Conservation (phyloP, 2,113 vertebrate species). For the Campylomormyrus numenius region DNA sequence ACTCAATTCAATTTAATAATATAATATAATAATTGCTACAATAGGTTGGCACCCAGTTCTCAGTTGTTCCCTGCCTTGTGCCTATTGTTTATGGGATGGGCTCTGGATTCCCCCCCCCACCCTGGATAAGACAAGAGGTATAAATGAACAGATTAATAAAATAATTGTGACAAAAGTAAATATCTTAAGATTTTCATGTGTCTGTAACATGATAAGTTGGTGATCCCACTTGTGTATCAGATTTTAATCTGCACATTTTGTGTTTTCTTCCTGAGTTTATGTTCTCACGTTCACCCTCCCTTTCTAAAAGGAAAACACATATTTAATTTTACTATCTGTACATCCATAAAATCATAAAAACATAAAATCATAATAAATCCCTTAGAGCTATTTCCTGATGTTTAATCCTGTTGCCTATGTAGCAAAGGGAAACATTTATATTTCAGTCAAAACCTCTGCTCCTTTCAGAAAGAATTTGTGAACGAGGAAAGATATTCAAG, state of each 20-base stretch:
- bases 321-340: neutral
- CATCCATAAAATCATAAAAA: neutral
- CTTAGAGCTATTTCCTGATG: slow-evolving; percentile 11
- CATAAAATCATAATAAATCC: neutral
- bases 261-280: neutral
- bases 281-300: neutral
- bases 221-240: neutral
- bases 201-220: neutral
- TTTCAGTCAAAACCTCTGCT: slow-evolving; percentile 11
- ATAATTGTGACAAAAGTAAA: neutral
- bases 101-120: neutral
- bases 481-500: neutral
- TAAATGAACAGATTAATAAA: neutral
- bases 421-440: slow-evolving; percentile 24
- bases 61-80: neutral
- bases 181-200: neutral
- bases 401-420: slow-evolving; percentile 20
- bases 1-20: neutral
- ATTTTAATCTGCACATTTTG: neutral
- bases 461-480: neutral
- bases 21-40: neutral
- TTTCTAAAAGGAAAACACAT: neutral
- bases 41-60: neutral
- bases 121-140: neutral
- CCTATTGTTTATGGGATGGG: neutral